Evolutionary conservation across 2,888 invertebrate genomes (phyloP).

Genomic region (Dorcus parallelipipedus): DNA sequence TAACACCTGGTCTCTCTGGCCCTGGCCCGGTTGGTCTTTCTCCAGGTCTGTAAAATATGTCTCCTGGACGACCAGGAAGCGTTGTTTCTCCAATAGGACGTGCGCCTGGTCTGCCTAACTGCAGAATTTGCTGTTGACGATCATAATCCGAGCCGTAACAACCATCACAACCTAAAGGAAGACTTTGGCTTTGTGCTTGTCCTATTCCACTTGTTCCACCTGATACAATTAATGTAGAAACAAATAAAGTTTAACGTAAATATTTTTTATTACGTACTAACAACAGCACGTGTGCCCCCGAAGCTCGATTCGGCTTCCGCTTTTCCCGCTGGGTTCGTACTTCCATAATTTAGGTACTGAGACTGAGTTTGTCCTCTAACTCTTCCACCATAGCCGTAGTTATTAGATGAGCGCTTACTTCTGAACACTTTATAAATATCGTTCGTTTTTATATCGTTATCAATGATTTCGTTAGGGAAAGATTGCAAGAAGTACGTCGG

Average conservation of each 20-base stretch:
- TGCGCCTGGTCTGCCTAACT: background rate
- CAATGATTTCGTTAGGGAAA: background rate
- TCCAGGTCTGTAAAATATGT: conserved; percentile 1
- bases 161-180: conserved; percentile 67
- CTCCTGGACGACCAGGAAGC: background rate
- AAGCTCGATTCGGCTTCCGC: conserved; percentile 79
- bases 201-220: conserved; percentile 83
- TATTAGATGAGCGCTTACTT: conserved; percentile 29
- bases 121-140: background rate
- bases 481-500: conserved; percentile 34
- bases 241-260: background rate
- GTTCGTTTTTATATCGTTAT: background rate
- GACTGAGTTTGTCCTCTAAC: conserved; percentile 79
- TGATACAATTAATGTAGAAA: conserved; percentile 42
- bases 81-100: background rate
- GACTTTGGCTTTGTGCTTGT: conserved; percentile 83
- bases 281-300: conserved; percentile 66
- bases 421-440: conserved; percentile 6
- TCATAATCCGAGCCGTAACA: conserved; percentile 50
- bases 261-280: conserved; percentile 58
- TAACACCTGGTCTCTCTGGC: conserved; percentile 3
- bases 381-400: conserved; percentile 45
- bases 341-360: conserved; percentile 72
- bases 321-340: conserved; percentile 60
- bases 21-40: conserved; percentile 3